Base-by-base conservation (phyloP, 2,888 invertebrate genomes). In the Agrotis ipsilon region DNA sequence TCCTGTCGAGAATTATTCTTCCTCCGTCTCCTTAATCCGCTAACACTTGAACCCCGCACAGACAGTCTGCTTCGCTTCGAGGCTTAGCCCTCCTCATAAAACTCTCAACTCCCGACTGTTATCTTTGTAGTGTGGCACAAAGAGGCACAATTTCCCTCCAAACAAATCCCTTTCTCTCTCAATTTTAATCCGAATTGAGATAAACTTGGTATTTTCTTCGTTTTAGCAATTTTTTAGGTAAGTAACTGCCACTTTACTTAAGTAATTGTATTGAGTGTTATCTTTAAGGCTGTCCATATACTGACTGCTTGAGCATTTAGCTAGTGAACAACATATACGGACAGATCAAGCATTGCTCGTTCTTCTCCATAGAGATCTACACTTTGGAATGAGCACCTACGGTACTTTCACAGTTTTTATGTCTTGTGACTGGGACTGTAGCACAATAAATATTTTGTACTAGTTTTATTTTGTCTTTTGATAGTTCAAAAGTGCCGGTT, bases 21-120 rank as follows among this genome's bases (percentile, higher is more conserved):
- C 4, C 2, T 27, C 18, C 54, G 11, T 27, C n/a, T n/a, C 13
- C 24, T 39, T 14, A 4, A 14, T 3, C 16, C 55, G 64, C 69
- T 65, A 9, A 0, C 21, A 73, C n/a, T 61, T 13, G 0, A 6
- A 4, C 66, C 61, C 11, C 5, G 63, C 68, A 16, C 43, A 52
- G 6, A 18, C 32, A 18, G 54, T 57, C 59, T 58, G 51, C 54
- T 49, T 11, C 74, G 77, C 73, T 73, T 32, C 49, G 60, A 72
- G 65, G 78, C 82, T 82, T 72, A 82, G 81, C 67, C 59, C 52
- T 51, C 43, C 78, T 81, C 73, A 73, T 81, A 83, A 83, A 83
- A 77, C 72, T 72, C 68, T 79, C 76, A 75, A 80, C 69, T 77
- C 59, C 43, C 49, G 72, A 55, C 70, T 64, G 79, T 66, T 82